Conservation (phyloP, 2,797 vertebrate genomes). For the Protonibea diacanthus region DNA sequence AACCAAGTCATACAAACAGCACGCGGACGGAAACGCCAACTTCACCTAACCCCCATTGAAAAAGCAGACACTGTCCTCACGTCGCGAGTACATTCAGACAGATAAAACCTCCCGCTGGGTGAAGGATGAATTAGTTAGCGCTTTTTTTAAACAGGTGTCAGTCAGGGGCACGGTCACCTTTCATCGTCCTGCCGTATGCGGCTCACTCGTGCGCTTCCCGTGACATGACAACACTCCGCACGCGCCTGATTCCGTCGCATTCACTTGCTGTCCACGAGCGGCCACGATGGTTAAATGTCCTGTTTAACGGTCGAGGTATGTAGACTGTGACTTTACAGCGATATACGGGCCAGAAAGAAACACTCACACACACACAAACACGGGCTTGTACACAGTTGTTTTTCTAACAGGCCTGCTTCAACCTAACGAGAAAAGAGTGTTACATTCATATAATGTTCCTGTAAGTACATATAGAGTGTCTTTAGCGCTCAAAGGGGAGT, state of each 20-base stretch:
- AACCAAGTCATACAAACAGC: constrained; percentile 21
- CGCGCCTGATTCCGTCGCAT: constrained; percentile 50
- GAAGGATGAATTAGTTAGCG: not conserved
- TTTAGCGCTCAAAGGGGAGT: constrained; percentile 1
- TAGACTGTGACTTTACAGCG: constrained; percentile 24
- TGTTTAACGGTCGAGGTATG: constrained; percentile 77
- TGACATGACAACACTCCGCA: constrained; percentile 65
- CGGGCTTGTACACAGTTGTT: constrained; percentile 17
- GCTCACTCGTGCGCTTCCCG: constrained; percentile 38
- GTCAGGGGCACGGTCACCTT: constrained; percentile 40
- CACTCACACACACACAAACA: not conserved
- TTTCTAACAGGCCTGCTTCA: constrained; percentile 20
- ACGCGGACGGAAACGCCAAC: constrained; percentile 30
- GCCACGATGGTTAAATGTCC: constrained; percentile 76
- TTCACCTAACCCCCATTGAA: constrained; percentile 37
- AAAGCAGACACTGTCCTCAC: not conserved
- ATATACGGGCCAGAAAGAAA: not conserved
- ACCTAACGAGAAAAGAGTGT: constrained; percentile 7
- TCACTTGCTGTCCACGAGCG: constrained; percentile 49
- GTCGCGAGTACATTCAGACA: not conserved
- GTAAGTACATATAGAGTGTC: not conserved
- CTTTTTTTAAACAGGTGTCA: constrained; percentile 50
- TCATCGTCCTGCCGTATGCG: constrained; percentile 47
- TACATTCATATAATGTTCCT: not conserved
- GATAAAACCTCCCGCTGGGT: not conserved